Evolutionary conservation across 2,888 invertebrate species (phyloP).

Genomic region (Perizoma flavofasciatum): DNA sequence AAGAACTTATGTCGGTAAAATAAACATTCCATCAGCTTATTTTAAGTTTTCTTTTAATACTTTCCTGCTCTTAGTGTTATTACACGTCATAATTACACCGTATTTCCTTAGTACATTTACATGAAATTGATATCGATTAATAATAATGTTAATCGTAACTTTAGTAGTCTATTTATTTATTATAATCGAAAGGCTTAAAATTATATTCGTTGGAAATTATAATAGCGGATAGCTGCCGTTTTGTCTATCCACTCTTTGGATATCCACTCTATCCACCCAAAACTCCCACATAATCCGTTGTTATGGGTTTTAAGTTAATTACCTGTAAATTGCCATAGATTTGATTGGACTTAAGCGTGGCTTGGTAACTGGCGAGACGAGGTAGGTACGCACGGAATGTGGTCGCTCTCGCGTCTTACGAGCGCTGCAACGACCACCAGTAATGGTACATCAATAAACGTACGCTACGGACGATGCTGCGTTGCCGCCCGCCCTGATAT

Average conservation of each 20-base stretch:
- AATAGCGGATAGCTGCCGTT: background rate
- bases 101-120: slow-evolving; percentile 9
- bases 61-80: slow-evolving; percentile 27
- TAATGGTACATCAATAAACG: slow-evolving; percentile 58
- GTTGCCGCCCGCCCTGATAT: slow-evolving; percentile 7
- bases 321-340: slow-evolving; percentile 22
- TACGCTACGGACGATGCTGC: slow-evolving; percentile 33
- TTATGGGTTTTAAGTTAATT: slow-evolving; percentile 15
- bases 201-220: background rate
- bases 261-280: too few relatives aligned
- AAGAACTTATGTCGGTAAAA: slow-evolving; percentile 33
- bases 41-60: slow-evolving; percentile 23
- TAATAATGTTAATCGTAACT: background rate
- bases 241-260: background rate
- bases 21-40: slow-evolving; percentile 33
- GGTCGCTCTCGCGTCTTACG: slow-evolving; percentile 50
- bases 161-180: background rate
- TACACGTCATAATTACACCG: slow-evolving; percentile 3
- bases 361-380: slow-evolving; percentile 49
- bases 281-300: background rate
- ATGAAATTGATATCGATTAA: background rate
- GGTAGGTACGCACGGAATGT: slow-evolving; percentile 68
- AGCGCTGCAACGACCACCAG: slow-evolving; percentile 46
- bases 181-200: background rate
- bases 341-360: slow-evolving; percentile 36